These are phyloP conservation scores for Dasyornis broadbenti DNA, from an alignment of 2,113 vertebrate genomes.

Conservation along the genomic window DNA sequence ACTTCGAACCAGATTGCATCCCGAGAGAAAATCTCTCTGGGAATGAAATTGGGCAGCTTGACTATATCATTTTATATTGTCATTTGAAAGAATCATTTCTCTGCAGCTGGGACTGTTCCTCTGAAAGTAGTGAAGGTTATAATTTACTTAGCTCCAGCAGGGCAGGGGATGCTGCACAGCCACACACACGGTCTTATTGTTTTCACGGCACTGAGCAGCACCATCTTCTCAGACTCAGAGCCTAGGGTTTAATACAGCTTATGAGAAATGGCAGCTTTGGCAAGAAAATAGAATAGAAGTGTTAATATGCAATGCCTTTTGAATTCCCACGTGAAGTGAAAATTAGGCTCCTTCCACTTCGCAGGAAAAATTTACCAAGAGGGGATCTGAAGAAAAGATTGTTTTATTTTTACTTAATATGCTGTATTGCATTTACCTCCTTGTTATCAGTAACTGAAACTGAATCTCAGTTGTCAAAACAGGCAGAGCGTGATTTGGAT, in stretches of 20 bases:
- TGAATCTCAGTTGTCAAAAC: background rate
- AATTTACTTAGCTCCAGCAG: conserved; percentile 56
- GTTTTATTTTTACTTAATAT: background rate
- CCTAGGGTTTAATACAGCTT: conserved; percentile 18
- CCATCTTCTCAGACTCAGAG: background rate
- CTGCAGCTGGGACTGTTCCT: conserved; percentile 47
- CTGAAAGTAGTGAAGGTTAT: conserved; percentile 40
- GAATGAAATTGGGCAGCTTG: conserved; percentile 37
- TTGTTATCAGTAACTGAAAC: background rate
- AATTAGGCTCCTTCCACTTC: background rate
- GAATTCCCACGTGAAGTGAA: background rate
- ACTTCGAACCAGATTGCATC: conserved; percentile 16
- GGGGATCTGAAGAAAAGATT: background rate
- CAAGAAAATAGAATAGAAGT: background rate
- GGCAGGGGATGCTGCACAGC: conserved; percentile 13
- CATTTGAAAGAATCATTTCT: conserved; percentile 55
- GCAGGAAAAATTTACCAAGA: background rate
- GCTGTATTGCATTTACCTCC: background rate
- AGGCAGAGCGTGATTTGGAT: background rate
- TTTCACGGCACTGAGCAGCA: background rate
- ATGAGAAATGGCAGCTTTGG: conserved; percentile 11
- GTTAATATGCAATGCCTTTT: background rate
- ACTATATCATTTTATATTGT: conserved; percentile 51
- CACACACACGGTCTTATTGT: background rate
- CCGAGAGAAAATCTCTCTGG: conserved; percentile 31